These are phyloP conservation scores for Elysia crispata DNA, from an alignment of 2,888 invertebrate genomes.

Conservation along the genomic window DNA sequence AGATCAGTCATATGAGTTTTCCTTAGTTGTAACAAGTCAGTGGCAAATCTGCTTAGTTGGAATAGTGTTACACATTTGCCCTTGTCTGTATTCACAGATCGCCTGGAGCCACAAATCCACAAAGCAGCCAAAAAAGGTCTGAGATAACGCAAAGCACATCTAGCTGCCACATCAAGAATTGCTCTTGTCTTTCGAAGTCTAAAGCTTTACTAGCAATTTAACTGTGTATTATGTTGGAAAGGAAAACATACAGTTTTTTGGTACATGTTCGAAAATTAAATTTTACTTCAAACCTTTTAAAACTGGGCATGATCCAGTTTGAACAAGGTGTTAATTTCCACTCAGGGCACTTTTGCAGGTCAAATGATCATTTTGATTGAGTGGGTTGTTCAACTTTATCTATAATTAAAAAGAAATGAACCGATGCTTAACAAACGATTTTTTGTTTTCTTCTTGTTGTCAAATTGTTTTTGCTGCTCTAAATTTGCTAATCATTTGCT, in stretches of 20 bases:
- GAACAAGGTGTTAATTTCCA: too few species aligned
- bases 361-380: background rate
- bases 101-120: conserved; percentile 86
- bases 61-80: background rate
- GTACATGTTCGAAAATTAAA: too few species aligned
- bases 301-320: too few species aligned
- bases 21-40: background rate
- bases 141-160: conserved; percentile 31
- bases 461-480: too few species aligned
- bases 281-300: too few species aligned
- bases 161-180: background rate
- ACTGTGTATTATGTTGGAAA: too few species aligned
- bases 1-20: too few species aligned
- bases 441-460: too few species aligned
- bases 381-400: background rate
- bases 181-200: background rate
- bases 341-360: too few species aligned
- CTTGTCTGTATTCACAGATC: conserved; percentile 81
- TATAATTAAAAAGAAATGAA: background rate
- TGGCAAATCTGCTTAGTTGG: background rate
- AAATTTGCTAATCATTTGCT: too few species aligned
- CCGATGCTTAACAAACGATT: too few species aligned
- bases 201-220: background rate
- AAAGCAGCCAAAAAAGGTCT: conserved; percentile 84
- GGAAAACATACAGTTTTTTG: too few species aligned